Percentiles rank a stretch among this genome's conserved stretches.
Evolutionary conservation across 2,797 vertebrate species (phyloP).

Genomic region (Megalops cyprinoides): DNA sequence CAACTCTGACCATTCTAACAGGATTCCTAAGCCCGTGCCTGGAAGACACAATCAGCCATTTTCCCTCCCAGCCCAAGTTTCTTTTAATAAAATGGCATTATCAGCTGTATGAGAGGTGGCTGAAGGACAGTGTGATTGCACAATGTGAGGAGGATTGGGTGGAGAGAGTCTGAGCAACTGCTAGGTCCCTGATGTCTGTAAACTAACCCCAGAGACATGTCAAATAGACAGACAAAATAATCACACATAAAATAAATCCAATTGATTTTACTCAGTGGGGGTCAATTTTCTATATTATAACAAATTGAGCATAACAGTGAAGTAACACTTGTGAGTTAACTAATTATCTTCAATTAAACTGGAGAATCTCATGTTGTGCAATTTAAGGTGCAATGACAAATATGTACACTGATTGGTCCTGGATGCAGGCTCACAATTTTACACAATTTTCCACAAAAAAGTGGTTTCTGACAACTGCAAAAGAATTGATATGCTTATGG

Average conservation of each 20-base stretch:
- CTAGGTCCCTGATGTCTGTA: not conserved
- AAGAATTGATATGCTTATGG: not conserved
- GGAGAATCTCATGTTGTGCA: not conserved
- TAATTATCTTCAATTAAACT: not conserved
- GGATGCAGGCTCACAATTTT: too few species aligned
- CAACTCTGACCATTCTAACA: not conserved
- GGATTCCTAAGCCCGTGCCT: not conserved
- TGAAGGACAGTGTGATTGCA: not conserved
- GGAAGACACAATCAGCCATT: not conserved
- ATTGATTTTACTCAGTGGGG: slow-evolving; percentile 6
- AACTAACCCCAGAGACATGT: not conserved
- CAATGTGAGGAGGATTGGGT: not conserved
- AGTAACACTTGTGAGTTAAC: not conserved
- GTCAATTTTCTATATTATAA: too few species aligned
- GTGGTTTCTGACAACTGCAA: not conserved
- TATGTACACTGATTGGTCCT: not conserved
- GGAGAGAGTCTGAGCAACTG: not conserved
- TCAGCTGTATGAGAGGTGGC: not conserved
- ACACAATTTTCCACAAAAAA: too few species aligned
- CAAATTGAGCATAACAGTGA: not conserved
- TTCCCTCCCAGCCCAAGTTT: not conserved
- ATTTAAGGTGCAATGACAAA: not conserved
- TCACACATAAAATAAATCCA: not conserved
- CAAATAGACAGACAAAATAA: not conserved
- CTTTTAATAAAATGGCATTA: not conserved